A percentile compares a stretch with the other conserved stretches of the same genome.
phyloP scores from a whole-genome alignment of 2,888 invertebrate species.

The Troides oblongomaculatus region DNA sequence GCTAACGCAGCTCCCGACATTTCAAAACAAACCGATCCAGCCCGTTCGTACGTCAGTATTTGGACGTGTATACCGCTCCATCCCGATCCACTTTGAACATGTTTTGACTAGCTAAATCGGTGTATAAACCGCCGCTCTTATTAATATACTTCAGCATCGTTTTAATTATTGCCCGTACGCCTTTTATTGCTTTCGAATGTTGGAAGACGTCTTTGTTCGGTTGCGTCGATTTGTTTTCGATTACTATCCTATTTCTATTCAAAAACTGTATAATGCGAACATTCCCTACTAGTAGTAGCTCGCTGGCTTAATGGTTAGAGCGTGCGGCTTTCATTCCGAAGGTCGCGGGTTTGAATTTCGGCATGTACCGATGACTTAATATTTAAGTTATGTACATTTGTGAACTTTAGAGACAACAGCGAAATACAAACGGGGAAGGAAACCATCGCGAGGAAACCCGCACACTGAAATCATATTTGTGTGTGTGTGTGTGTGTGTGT shows the following conservation, averaged over 20 bases:
- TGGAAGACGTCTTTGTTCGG: not conserved
- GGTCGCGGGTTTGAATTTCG: too few species aligned
- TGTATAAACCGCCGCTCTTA: slow-evolving; percentile 53
- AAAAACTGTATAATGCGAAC: too few species aligned
- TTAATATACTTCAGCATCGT: slow-evolving; percentile 37
- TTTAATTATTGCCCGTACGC: slow-evolving; percentile 30
- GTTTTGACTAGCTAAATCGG: slow-evolving; percentile 70
- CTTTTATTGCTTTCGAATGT: slow-evolving; percentile 25
- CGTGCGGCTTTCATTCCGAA: too few species aligned
- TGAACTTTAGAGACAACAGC: too few species aligned
- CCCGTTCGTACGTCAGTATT: slow-evolving; percentile 52
- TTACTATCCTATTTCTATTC: not conserved
- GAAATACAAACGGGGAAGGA: too few species aligned
- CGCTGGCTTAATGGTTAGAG: too few species aligned
- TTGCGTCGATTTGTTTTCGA: slow-evolving; percentile 1
- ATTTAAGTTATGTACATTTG: too few species aligned
- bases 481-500: too few species aligned
- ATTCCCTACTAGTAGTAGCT: too few species aligned
- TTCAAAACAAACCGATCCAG: slow-evolving; percentile 71
- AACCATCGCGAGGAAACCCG: too few species aligned
- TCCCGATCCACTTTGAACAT: slow-evolving; percentile 62
- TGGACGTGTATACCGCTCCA: slow-evolving; percentile 53
- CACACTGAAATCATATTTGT: too few species aligned
- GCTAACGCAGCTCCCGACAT: slow-evolving; percentile 60
- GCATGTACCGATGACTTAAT: too few species aligned